These are phyloP conservation scores for Oscarella lobularis DNA, from an alignment of 37 sponge, comb jelly and placozoan genomes.

Conservation along the genomic window DNA sequence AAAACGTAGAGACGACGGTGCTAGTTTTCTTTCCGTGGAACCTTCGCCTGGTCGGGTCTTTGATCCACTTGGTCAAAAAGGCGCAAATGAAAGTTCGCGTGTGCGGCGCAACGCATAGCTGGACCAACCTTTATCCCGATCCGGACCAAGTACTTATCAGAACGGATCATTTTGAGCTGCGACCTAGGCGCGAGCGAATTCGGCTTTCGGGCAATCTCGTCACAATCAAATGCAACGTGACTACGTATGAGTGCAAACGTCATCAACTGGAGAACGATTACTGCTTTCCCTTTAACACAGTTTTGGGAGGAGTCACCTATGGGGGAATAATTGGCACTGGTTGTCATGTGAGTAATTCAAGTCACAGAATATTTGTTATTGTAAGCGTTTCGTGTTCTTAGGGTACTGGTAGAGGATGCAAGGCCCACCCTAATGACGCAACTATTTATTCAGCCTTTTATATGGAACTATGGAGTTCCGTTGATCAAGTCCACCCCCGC, in stretches of 20 bases:
- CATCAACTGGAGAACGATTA: background rate
- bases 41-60: background rate
- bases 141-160: background rate
- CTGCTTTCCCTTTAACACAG: background rate
- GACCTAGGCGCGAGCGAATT: background rate
- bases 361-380: no score
- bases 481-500: no score
- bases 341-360: background rate
- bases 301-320: background rate
- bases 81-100: background rate
- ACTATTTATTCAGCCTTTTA: no score
- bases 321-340: background rate
- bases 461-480: no score
- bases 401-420: no score
- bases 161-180: background rate
- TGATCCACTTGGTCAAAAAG: background rate
- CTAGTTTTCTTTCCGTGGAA: background rate
- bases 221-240: background rate
- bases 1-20: no score
- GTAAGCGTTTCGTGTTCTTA: no score
- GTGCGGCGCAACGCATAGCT: background rate
- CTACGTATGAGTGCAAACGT: background rate
- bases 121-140: background rate
- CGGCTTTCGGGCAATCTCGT: background rate
- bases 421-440: no score